Evolutionary conservation across 2,113 vertebrate species (phyloP), one percentile per base, ranked within the genome.

Genomic region (Tachuris rubrigastra): DNA sequence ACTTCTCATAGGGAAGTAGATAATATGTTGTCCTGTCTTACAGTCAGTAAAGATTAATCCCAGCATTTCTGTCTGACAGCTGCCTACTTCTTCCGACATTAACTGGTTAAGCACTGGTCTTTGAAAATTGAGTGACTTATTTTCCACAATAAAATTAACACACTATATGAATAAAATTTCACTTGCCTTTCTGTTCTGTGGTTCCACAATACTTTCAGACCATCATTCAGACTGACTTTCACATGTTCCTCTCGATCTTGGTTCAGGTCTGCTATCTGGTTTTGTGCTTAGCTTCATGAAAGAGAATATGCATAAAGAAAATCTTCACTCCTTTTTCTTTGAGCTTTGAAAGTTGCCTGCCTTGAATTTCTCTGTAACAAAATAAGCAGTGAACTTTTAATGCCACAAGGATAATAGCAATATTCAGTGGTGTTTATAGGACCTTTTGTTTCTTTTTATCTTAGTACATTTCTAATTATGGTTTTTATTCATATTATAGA

Each of bases 401-500:
- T 80, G 53, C 63, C 59, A 44, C 21, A 59, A 39, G 55, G 39
- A 85, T 91, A 74, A 93, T 37, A 77, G 59, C 73, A 90, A 79
- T 31, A 77, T 88, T 88, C 90, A 74, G 21, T 74, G 59, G 28
- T 88, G 89, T 96, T 97, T 95, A 78, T 63, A 81, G 42, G 73
- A 95, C 46, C 55, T 87, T 95, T 76, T 95, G 49, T 93, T 96
- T 89, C 81, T 94, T 94, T 94, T 97, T 85, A 78, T 91, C 66
- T 90, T 44, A 60, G 49, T 46, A 72, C 25, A 28, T 72, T 94
- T 93, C n/a, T 96, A 93, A 92, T 93, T 85, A 89, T 47, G 15
- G 0, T 9, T 93, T 87, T 80, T 91, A 86, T 92, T 93, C 95
- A 52, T 87, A 69, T 71, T 82, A 58, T 42, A 74, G 87, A 59